Conservation (phyloP, 2,888 invertebrate species). For the Cloeon dipterum region DNA sequence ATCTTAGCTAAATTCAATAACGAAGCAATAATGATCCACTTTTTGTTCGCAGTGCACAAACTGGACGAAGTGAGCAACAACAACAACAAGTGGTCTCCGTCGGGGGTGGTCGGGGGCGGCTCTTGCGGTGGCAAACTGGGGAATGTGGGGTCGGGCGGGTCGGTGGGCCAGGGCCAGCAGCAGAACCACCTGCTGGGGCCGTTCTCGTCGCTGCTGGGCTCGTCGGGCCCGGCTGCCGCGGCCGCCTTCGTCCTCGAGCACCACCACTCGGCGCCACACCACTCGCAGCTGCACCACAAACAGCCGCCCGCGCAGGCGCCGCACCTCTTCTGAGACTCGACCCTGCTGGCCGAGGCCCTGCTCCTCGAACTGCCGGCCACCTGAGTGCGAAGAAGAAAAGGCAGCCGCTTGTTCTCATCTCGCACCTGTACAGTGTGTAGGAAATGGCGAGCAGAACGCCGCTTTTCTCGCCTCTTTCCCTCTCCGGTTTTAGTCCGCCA, state of each 20-base stretch:
- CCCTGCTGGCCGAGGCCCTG: background rate
- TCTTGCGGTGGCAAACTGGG: background rate
- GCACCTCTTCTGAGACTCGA: slow-evolving; percentile 1
- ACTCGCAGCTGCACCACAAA: background rate
- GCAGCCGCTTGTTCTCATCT: too few species aligned
- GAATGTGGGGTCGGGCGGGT: background rate
- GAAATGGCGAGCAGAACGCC: too few species aligned
- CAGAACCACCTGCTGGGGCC: background rate
- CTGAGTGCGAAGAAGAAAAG: too few species aligned
- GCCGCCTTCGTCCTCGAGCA: background rate
- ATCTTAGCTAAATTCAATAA: too few species aligned
- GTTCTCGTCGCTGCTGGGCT: background rate
- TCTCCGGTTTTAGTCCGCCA: too few species aligned
- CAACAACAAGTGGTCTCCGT: slow-evolving; percentile 1
- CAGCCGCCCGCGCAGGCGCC: slow-evolving; percentile 1
- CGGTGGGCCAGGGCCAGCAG: background rate
- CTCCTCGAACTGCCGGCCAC: background rate
- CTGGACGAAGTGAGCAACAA: slow-evolving; percentile 1
- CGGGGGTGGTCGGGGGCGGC: too few species aligned
- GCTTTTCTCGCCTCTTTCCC: too few species aligned
- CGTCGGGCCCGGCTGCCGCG: background rate
- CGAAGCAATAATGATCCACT: too few species aligned
- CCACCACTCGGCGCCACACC: slow-evolving; percentile 1
- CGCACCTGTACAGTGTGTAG: too few species aligned
- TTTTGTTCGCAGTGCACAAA: too few species aligned